Conservation (phyloP, 2,888 invertebrate species). For the Drosophila kokeensis region DNA sequence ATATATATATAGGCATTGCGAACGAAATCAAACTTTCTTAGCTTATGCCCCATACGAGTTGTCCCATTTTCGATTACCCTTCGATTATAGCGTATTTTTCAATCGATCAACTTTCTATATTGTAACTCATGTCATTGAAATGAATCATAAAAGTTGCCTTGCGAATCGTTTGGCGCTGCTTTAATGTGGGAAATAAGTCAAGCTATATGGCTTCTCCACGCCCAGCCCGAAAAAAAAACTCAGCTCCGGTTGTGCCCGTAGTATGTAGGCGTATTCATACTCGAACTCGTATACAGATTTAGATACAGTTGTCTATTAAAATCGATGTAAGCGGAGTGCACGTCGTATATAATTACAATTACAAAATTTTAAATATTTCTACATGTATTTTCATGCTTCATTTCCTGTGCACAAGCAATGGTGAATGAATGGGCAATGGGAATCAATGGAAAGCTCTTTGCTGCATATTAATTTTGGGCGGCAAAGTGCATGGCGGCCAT, state of each 20-base stretch:
- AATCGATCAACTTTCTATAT: constrained; percentile 30
- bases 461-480: constrained; percentile 73
- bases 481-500: constrained; percentile 79
- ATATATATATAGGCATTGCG: too few relatives aligned
- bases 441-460: constrained; percentile 54
- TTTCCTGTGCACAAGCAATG: constrained; percentile 62
- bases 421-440: constrained; percentile 40
- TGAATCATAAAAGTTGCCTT: constrained; percentile 49
- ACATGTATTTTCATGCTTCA: constrained; percentile 76
- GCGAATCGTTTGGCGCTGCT: constrained; percentile 59
- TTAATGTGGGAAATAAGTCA: constrained; percentile 74
- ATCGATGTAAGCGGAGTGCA: constrained; percentile 61
- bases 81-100: constrained; percentile 30
- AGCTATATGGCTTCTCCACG: constrained; percentile 45
- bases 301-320: constrained; percentile 72
- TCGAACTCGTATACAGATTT: constrained; percentile 37
- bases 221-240: constrained; percentile 55
- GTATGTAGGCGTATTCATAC: constrained; percentile 29
- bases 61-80: neutral
- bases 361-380: constrained; percentile 62
- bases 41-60: neutral
- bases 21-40: neutral
- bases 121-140: constrained; percentile 34
- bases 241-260: constrained; percentile 39
- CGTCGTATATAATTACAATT: constrained; percentile 67